Base-by-base conservation (phyloP, 2,797 vertebrate genomes). In the Nannoperca obscura region DNA sequence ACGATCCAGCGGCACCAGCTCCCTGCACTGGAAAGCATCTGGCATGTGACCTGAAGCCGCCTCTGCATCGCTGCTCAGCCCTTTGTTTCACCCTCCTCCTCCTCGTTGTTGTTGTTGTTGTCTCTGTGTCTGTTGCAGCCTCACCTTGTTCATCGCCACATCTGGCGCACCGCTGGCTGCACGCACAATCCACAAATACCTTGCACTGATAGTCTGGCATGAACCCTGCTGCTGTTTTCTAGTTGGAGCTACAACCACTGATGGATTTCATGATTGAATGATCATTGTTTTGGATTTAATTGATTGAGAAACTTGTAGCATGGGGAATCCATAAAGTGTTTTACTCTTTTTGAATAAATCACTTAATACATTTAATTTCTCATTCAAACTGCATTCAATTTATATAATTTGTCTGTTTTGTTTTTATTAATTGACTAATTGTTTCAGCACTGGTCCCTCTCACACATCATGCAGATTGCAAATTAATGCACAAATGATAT, bases 1-100 rank as follows among this genome's bases (percentile, higher is more conserved):
- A 88, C 84, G 63, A 91, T 89, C 76, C 78, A 11, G 53, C 71
- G 36, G 76, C 66, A 47, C 47, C 12, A 22, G 54, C 86, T 50
- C 59, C 36, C 65, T 42, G 58, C 47, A n/a, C 81, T 38, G 75
- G 59, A 24, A 32, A 53, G 67, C 44, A 36, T 62, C 68, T 22
- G 65, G 62, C 80, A 64, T 19, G 76, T 80, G 82, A 84, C 76
- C 84, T 58, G 22, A 49, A 74, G 81, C 71, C 15, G 53, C n/a
- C 53, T 58, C 53, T 57, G 61, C 38, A 32, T 55, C 46, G 15
- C 62, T 30, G 14, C 42, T 75, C 71, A 22, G 54, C 61, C 63
- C 72, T 71, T 83, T 83, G 75, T 84, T 52, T 73, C 71, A 14
- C 54, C 15, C 55, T 19, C 36, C 36, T 38, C 36, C 36, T 57